phyloP scores from a whole-genome alignment of 2,113 vertebrate genomes.

The Microtus pennsylvanicus region DNA sequence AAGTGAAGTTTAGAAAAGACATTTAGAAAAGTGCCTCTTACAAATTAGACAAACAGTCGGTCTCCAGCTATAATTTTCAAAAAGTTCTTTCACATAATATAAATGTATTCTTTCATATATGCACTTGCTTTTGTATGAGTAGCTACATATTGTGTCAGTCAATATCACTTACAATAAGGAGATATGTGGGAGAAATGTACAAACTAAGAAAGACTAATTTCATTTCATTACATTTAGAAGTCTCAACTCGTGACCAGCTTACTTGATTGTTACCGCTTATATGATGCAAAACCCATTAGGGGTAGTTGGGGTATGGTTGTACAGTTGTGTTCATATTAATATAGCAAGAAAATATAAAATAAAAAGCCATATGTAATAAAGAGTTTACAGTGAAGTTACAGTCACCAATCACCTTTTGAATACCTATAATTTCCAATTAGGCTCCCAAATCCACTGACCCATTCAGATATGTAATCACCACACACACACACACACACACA shows the following conservation, averaged over 20 bases:
- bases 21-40: neutral
- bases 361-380: neutral
- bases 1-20: neutral
- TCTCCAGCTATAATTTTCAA: neutral
- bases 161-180: neutral
- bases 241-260: too few species aligned
- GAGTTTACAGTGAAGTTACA: neutral
- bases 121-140: neutral
- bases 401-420: neutral
- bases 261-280: neutral
- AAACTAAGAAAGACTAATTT: neutral
- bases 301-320: accelerated
- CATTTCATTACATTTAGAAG: neutral
- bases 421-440: neutral
- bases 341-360: neutral
- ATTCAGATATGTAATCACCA: neutral
- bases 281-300: neutral
- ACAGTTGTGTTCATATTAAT: neutral
- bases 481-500: too few species aligned
- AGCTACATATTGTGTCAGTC: neutral
- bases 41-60: neutral
- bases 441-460: too few species aligned
- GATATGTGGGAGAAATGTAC: neutral
- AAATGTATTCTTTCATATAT: neutral
- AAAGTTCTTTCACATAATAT: neutral